A percentile compares a stretch with the other conserved stretches of the same genome.
These are phyloP conservation scores for Myripristis murdjan DNA, from an alignment of 2,797 vertebrate species.

Conservation along the genomic window DNA sequence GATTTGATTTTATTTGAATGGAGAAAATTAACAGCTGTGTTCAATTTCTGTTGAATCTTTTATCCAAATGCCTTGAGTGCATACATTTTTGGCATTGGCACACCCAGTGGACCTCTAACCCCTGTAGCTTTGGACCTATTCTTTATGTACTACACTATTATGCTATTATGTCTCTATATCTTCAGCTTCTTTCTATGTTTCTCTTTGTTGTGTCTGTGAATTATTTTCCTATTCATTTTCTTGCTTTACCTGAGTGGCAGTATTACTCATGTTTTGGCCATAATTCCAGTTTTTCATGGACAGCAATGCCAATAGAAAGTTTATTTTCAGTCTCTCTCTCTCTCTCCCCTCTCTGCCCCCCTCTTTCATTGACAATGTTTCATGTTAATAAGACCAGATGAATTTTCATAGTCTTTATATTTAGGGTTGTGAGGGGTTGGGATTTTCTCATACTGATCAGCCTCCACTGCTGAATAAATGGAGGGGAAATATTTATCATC, in stretches of 20 bases:
- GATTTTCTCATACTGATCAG: background rate
- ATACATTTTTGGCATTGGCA: conserved; percentile 6
- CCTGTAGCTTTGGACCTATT: background rate
- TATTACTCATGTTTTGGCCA: background rate
- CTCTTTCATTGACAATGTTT: conserved; percentile 1
- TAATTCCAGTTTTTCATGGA: background rate
- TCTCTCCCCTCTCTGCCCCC: background rate
- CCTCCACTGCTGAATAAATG: background rate
- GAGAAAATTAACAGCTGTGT: background rate
- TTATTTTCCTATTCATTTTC: background rate
- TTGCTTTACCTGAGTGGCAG: background rate
- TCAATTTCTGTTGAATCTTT: background rate
- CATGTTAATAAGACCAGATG: background rate
- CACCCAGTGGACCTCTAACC: background rate
- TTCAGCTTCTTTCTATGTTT: background rate
- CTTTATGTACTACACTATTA: background rate
- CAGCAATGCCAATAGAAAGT: conserved; percentile 1
- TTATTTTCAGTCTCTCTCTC: background rate
- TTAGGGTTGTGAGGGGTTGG: too few relatives aligned
- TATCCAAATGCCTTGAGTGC: background rate
- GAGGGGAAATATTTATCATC: too few relatives aligned
- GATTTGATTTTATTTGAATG: background rate
- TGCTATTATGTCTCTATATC: background rate
- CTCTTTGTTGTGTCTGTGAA: background rate
- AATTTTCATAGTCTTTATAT: background rate